Evolutionary conservation across 2,113 vertebrate species (phyloP).

Genomic region (Procavia capensis): DNA sequence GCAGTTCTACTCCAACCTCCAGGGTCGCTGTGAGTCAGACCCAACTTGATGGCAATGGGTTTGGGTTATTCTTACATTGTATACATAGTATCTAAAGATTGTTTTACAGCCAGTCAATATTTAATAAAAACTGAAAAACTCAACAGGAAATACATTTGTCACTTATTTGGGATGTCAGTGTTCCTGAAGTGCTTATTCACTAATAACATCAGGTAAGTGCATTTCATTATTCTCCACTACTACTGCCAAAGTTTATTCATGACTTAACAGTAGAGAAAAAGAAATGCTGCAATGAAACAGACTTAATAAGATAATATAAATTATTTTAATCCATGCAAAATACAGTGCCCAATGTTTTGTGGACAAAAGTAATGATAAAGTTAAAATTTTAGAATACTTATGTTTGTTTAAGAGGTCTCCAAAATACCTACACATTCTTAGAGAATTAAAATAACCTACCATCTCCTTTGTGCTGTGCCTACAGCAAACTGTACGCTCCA

Average conservation of each 20-base stretch:
- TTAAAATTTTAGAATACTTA: neutral
- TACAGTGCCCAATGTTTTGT: neutral
- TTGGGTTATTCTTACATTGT: neutral
- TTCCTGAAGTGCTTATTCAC: neutral
- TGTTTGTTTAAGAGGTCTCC: neutral
- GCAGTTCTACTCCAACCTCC: too few relatives aligned
- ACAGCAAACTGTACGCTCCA: neutral
- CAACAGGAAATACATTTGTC: neutral
- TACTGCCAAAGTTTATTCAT: neutral
- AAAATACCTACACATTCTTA: neutral
- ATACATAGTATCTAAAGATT: neutral
- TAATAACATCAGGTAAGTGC: neutral
- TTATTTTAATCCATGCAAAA: conserved; percentile 41
- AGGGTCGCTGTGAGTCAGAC: too few relatives aligned
- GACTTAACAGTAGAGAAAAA: conserved; percentile 28
- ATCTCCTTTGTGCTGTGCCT: neutral
- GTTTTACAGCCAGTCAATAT: neutral
- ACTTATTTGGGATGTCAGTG: conserved; percentile 4
- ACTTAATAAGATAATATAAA: neutral
- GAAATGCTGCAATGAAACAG: conserved; percentile 47
- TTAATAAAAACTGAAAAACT: conserved; percentile 42
- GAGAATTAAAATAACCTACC: neutral
- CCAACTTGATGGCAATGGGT: too few relatives aligned
- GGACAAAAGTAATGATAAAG: conserved; percentile 56
- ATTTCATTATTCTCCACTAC: neutral